Conservation (phyloP, 2,888 invertebrate genomes). For the Flexamia atlantica region DNA sequence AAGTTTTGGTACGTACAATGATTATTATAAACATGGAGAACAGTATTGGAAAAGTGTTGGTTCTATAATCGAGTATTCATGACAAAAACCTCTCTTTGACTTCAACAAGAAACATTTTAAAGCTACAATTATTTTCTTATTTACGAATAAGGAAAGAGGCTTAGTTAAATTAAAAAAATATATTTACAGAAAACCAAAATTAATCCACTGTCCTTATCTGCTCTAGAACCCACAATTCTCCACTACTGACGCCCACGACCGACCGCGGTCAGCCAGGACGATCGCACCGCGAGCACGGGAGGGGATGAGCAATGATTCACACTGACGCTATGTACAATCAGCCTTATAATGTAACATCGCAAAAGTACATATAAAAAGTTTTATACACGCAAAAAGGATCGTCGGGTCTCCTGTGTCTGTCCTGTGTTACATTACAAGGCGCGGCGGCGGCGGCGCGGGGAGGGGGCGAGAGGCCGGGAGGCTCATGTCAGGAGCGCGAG, state of each 20-base stretch:
- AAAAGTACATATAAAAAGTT: conserved; percentile 13
- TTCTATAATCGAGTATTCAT: neutral
- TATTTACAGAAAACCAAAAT: neutral
- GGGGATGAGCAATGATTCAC: conserved; percentile 56
- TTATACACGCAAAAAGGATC: conserved; percentile 4
- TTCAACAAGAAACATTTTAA: too few species aligned
- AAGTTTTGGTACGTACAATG: conserved; percentile 40
- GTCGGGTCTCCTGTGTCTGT: neutral
- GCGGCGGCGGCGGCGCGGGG: conserved; percentile 17
- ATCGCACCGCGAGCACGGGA: conserved; percentile 13
- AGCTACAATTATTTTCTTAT: too few species aligned
- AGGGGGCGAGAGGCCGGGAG: conserved; percentile 6
- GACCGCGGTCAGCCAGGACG: neutral
- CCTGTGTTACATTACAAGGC: conserved; percentile 24
- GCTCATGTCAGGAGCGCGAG: conserved; percentile 70
- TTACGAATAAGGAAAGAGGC: too few species aligned
- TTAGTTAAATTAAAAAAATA: too few species aligned
- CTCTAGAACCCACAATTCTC: conserved; percentile 2
- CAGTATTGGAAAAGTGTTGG: conserved; percentile 3
- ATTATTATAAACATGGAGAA: conserved; percentile 23
- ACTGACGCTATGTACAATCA: conserved; percentile 53
- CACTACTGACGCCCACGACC: neutral
- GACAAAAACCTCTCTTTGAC: too few species aligned
- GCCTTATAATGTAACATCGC: conserved; percentile 35
- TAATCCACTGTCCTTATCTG: neutral